phyloP scores from a whole-genome alignment of 1,140 invertebrate species.

The Brachionus koreanus region DNA sequence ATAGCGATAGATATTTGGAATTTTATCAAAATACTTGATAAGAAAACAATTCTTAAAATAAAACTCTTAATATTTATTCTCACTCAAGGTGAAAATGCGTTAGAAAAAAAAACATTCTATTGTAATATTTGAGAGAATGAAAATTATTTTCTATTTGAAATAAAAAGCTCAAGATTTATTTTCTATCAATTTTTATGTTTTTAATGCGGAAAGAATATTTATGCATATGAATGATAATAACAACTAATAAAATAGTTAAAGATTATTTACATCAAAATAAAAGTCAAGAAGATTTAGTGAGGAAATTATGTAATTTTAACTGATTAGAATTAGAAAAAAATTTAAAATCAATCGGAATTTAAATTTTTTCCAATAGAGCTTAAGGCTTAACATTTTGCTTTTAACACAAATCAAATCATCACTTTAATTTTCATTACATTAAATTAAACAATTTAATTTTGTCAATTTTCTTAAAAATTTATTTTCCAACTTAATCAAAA shows the following conservation, averaged over 20 bases:
- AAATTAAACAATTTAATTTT: background rate
- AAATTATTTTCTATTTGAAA: no score
- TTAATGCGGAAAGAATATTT: background rate
- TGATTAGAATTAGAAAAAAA: background rate
- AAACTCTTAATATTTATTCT: background rate
- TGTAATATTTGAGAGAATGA: background rate
- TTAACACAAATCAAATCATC: background rate
- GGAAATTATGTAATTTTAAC: background rate
- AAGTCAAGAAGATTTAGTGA: background rate
- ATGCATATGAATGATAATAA: background rate
- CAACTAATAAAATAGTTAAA: background rate
- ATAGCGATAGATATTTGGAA: background rate
- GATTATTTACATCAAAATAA: background rate
- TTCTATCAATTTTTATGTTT: background rate
- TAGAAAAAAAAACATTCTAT: background rate
- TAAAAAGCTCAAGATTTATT: no score
- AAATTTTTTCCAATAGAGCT: background rate
- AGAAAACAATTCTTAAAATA: background rate
- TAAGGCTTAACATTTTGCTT: background rate
- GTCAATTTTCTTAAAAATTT: background rate
- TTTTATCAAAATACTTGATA: background rate
- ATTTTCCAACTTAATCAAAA: background rate
- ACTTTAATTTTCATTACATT: background rate
- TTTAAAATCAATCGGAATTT: background rate
- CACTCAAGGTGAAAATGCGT: background rate